phyloP scores from a whole-genome alignment of 2,113 vertebrate genomes.

The Neodon shergylaensis region DNA sequence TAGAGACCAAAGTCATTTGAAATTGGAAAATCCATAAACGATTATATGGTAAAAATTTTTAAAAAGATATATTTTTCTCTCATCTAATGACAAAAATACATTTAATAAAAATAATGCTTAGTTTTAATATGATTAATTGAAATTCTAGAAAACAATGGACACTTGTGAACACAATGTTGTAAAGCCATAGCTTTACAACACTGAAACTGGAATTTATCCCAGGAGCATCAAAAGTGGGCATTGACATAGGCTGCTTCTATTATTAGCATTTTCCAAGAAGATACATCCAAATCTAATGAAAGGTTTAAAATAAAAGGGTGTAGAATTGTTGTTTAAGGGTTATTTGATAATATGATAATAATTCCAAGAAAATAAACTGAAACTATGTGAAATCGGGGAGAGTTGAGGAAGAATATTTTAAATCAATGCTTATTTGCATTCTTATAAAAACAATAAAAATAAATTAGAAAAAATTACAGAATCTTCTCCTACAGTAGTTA shows the following conservation, averaged over 20 bases:
- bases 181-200: background rate
- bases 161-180: background rate
- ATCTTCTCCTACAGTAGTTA: background rate
- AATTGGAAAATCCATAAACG: background rate
- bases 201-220: background rate
- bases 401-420: constrained; percentile 23
- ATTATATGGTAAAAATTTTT: background rate
- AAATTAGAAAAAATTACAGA: background rate
- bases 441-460: constrained; percentile 22
- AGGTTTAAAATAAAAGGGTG: background rate
- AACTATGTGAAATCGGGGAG: background rate
- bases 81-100: background rate
- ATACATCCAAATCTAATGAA: constrained; percentile 22
- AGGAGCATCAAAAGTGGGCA: background rate
- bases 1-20: background rate
- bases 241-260: background rate
- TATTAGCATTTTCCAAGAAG: constrained; percentile 37
- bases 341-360: background rate
- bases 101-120: constrained; percentile 42
- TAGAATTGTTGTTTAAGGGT: background rate
- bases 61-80: background rate
- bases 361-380: constrained; percentile 40
- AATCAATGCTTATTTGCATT: background rate
- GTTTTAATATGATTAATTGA: background rate
- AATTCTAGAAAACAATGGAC: background rate